phyloP scores from a whole-genome alignment of 2,888 invertebrate genomes.

The Andrena flavipes region DNA sequence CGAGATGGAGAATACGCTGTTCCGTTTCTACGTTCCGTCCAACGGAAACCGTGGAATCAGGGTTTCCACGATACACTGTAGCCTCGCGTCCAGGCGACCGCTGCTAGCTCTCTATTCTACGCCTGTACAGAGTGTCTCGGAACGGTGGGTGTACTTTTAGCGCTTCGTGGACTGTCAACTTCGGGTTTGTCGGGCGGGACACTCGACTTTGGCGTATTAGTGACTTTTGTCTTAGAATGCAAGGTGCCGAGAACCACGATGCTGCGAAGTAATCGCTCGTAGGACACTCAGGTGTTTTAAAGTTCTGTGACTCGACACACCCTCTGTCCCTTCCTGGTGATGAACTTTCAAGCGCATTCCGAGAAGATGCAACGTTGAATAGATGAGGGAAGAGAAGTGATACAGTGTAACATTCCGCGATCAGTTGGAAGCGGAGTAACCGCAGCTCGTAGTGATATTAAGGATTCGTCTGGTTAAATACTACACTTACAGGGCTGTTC shows the following conservation, averaged over 20 bases:
- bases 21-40: not conserved
- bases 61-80: not conserved
- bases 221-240: too few relatives aligned
- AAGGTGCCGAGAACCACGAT: too few relatives aligned
- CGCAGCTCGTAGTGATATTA: not conserved
- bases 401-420: not conserved
- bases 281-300: too few relatives aligned
- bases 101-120: not conserved
- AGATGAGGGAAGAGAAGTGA: not conserved
- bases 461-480: not conserved
- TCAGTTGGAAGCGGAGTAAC: not conserved
- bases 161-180: too few relatives aligned
- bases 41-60: slow-evolving; percentile 2
- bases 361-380: not conserved
- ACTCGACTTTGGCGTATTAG: too few relatives aligned
- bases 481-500: not conserved
- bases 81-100: not conserved
- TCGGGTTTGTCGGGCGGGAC: too few relatives aligned
- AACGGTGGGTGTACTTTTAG: not conserved
- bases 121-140: not conserved
- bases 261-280: too few relatives aligned
- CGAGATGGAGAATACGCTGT: slow-evolving; percentile 22
- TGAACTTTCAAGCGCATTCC: not conserved
- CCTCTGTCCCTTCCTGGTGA: not conserved
- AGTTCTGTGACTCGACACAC: not conserved